Base-by-base conservation (phyloP, 2,113 vertebrate species). In the Erinaceus europaeus region DNA sequence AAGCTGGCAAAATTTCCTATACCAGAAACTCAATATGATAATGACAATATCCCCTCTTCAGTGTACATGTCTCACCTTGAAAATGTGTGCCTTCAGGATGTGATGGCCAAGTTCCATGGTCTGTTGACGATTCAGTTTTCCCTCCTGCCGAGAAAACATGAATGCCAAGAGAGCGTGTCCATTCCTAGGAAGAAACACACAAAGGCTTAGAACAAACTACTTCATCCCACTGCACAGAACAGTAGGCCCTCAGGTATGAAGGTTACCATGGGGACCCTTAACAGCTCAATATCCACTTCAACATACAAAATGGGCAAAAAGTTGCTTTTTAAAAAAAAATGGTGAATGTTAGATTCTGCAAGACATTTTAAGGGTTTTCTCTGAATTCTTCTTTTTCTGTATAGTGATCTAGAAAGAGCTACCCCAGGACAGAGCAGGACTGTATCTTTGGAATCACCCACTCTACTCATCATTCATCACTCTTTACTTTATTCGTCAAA, bases 21-120 rank as follows among this genome's bases (percentile, higher is more conserved):
- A 72, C 52, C 27, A 25, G 50, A 42, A 38, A 23, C 36, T 71
- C 18, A 27, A n/a, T 15, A 57, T 0, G 23, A 27, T 7, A 4
- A 36, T 27, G 8, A 10, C 3, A 6, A 17, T 61, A 44, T 36
- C 1, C 21, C 36, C 57, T 53, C 55, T 27, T 44, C 48, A 6
- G 52, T 23, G 18, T 21, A 21, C 20, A 50, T 34, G 3, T 3
- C 93, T 94, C 97, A 99, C 99, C 99, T 99, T 99, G 94, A 99
- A 99, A 95, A 99, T 99, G 94, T 99, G 99, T 8, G 99, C 99
- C 98, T 99, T 99, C 38, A 99, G 98, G 91, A 99, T 99, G 93
- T 99, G 99, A 89, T 99, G 99, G 71, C 99, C 99, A 9, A 99
- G 98, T 95, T 99, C 99, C 98, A 99, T 98, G 12, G 99, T 99